Percentiles rank a stretch among this genome's conserved stretches.
phyloP scores from a whole-genome alignment of 2,797 vertebrate species.

The Propithecus deckenii region DNA sequence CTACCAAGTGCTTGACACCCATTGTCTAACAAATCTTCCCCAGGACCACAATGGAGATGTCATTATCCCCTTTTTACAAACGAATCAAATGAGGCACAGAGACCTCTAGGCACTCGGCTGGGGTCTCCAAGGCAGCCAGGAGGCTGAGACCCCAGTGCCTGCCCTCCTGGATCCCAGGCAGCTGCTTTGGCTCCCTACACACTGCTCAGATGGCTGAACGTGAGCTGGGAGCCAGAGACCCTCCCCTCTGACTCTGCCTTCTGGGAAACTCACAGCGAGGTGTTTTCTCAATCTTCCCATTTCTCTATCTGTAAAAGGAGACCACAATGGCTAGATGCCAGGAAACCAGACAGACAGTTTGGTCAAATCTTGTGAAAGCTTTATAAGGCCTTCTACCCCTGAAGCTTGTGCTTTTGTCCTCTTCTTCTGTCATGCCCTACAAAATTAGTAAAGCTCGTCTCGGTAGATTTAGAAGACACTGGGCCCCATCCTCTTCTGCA shows the following conservation, averaged over 20 bases:
- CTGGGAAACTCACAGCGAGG: neutral
- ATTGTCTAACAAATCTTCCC: neutral
- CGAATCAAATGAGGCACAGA: neutral
- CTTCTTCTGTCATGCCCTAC: neutral
- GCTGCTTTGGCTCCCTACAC: rapidly evolving
- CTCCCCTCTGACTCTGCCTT: neutral
- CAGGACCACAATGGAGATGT: neutral
- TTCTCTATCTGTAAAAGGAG: neutral
- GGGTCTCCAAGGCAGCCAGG: neutral
- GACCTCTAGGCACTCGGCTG: neutral
- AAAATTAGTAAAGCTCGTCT: neutral
- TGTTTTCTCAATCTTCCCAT: neutral
- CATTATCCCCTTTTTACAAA: neutral
- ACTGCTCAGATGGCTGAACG: neutral
- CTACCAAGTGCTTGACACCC: neutral
- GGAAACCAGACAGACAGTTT: neutral
- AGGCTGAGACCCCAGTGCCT: neutral
- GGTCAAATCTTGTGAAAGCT: neutral
- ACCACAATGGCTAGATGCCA: neutral
- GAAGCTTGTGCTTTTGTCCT: neutral
- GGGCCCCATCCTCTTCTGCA: neutral
- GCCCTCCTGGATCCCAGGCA: rapidly evolving
- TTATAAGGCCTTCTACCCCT: neutral
- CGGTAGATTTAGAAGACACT: neutral
- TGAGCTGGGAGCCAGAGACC: neutral